Evolutionary conservation across 53 echinoderm and acorn worm genomes (phyloP), one percentile per base, ranked within the genome.

Genomic region (Hippasteria phrygiana): DNA sequence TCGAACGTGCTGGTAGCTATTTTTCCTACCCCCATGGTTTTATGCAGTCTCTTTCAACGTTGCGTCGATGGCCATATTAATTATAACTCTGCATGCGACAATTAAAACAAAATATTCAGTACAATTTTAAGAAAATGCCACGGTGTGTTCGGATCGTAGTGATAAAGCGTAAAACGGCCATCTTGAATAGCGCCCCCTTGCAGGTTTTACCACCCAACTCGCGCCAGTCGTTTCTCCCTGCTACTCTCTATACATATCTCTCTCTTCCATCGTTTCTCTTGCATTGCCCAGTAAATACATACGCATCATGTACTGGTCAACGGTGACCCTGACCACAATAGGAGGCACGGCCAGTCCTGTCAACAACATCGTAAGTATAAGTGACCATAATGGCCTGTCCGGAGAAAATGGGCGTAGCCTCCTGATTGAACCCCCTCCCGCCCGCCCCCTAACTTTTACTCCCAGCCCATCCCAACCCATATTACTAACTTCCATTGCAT

Each of bases 231-330:
- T 73, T 31, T 26, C 53, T 56, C 51, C 45, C 27, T 55, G 62
- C 20, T 66, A 8, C 31, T 34, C 16, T 50, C 39, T 22, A 26
- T 28, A 28, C 37, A 27, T 4, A 29, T 54, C 32, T 88, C 34
- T 62, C 35, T 43, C 65, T 81, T 64, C 81, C 45, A n/a, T 81
- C 65, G 55, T 81, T 81, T 81, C 81, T 59, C 81, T 66, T 81
- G 81, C 64, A 14, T 32, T 81, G 64, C 43, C 65, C 64, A 97
- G 97, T 81, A 97, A 95, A 83, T 97, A 97, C 74, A 93, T 97
- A 53, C 92, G 93, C 74, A 92, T 93, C n/a, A 93, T 97, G 90
- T 97, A 95, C 85, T 97, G 97, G 97, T 92, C 97, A 33, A 93
- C 95, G 0, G 95, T 97, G 18, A 97, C 95, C 6, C 78, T 97